Evolutionary conservation across 1,140 invertebrate genomes (phyloP).

Genomic region (Octopus bimaculoides): DNA sequence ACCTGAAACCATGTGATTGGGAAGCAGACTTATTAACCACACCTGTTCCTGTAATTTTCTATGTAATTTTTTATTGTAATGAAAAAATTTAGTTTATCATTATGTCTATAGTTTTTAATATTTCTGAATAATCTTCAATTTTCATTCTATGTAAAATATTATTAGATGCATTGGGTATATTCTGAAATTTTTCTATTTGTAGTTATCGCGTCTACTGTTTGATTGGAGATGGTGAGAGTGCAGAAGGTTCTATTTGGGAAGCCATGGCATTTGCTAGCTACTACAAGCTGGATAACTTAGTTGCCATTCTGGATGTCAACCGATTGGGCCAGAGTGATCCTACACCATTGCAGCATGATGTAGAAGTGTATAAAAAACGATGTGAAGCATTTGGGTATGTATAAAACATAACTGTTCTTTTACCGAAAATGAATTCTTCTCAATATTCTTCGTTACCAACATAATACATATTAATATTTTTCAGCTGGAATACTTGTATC

Average conservation of each 20-base stretch:
- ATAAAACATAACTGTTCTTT: too few species aligned
- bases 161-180: neutral
- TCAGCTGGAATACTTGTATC: constrained; percentile 75
- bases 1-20: too few species aligned
- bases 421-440: too few species aligned
- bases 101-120: too few species aligned
- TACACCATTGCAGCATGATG: constrained; percentile 87
- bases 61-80: too few species aligned
- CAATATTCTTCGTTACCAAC: neutral
- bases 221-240: constrained; percentile 96
- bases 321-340: constrained; percentile 94
- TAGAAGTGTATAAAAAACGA: constrained; percentile 84
- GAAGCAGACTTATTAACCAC: too few species aligned
- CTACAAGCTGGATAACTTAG: constrained; percentile 96
- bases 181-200: constrained; percentile 17
- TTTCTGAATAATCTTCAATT: too few species aligned
- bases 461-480: neutral
- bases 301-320: constrained; percentile 96
- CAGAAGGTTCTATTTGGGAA: constrained; percentile 99
- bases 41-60: too few species aligned
- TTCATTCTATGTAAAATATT: too few species aligned
- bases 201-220: constrained; percentile 85
- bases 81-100: too few species aligned
- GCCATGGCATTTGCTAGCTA: constrained; percentile 88
- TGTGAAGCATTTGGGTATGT: constrained; percentile 85